Conservation (phyloP, 2,797 vertebrate genomes). For the Oreortyx pictus region DNA sequence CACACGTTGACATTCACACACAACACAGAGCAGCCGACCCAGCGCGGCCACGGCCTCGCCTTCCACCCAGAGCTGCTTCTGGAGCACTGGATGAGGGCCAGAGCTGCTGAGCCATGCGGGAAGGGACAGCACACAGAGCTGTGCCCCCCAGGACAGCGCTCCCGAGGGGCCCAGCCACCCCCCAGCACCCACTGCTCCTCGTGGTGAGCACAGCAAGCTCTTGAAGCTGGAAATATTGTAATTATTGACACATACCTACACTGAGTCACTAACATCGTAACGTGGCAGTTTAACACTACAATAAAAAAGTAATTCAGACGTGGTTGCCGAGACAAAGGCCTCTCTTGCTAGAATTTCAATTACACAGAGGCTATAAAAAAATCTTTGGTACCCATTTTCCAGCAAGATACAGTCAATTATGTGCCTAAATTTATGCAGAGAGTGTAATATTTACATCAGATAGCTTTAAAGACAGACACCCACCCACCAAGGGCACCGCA, state of each 20-base stretch:
- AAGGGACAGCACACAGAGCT: no score
- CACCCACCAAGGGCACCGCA: constrained; percentile 24
- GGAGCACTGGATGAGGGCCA: no score
- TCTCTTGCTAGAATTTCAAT: constrained; percentile 42
- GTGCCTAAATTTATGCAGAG: constrained; percentile 57
- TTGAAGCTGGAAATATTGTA: neutral
- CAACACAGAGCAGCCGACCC: neutral
- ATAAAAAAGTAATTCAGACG: constrained; percentile 45
- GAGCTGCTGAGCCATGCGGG: no score
- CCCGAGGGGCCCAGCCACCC: no score
- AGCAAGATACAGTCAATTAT: constrained; percentile 64
- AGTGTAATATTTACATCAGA: constrained; percentile 47
- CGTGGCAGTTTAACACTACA: neutral
- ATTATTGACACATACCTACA: neutral
- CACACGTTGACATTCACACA: constrained; percentile 57
- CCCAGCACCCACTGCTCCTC: neutral
- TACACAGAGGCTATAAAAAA: constrained; percentile 37
- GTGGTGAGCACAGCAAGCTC: neutral
- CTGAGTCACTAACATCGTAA: neutral
- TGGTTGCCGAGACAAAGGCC: constrained; percentile 45
- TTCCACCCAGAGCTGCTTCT: no score
- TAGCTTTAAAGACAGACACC: constrained; percentile 22
- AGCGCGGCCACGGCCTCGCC: no score
- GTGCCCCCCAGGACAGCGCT: no score
- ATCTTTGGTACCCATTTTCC: constrained; percentile 48